A percentile compares a stretch with the other conserved stretches of the same genome.
phyloP scores from a whole-genome alignment of 1,140 invertebrate genomes.

The Hydropsyche tenuis region DNA sequence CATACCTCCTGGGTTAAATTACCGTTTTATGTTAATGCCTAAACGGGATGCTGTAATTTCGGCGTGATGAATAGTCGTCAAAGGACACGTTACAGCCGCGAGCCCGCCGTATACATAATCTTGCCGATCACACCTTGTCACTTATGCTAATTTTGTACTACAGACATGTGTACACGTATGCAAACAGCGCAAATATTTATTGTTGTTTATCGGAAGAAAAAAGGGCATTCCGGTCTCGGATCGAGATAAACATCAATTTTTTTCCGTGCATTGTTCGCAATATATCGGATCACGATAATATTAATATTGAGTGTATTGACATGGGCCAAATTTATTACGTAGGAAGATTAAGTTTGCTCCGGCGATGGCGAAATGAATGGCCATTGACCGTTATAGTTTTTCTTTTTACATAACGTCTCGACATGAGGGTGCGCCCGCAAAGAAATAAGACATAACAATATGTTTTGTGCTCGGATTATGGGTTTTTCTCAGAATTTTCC shows the following conservation, averaged over 20 bases:
- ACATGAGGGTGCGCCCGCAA: not conserved
- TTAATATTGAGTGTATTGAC: conserved; percentile 11
- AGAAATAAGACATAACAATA: conserved; percentile 26
- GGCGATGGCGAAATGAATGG: conserved; percentile 18
- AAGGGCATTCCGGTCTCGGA: not conserved
- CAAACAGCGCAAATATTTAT: not conserved
- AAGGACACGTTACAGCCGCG: conserved; percentile 32
- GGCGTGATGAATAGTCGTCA: conserved; percentile 39
- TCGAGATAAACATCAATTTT: not conserved
- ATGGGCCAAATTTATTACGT: conserved; percentile 7
- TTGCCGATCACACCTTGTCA: conserved; percentile 25
- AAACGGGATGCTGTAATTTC: conserved; percentile 37
- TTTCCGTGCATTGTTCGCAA: not conserved
- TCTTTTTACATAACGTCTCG: not conserved
- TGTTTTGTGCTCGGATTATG: conserved; percentile 18
- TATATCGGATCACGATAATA: not conserved
- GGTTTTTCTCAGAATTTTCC: not conserved
- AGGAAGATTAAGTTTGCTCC: conserved; percentile 1
- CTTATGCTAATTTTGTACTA: conserved; percentile 17
- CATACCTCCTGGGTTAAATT: conserved; percentile 39
- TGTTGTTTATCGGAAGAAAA: too few species aligned
- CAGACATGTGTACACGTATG: not conserved
- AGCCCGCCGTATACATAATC: not conserved
- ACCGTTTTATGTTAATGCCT: conserved; percentile 40
- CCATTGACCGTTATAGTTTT: conserved; percentile 8